Evolutionary conservation across 92 coral and sea anemone genomes (phyloP), one percentile per base, ranked within the genome.

Genomic region (Zoanthus sansibaricus): DNA sequence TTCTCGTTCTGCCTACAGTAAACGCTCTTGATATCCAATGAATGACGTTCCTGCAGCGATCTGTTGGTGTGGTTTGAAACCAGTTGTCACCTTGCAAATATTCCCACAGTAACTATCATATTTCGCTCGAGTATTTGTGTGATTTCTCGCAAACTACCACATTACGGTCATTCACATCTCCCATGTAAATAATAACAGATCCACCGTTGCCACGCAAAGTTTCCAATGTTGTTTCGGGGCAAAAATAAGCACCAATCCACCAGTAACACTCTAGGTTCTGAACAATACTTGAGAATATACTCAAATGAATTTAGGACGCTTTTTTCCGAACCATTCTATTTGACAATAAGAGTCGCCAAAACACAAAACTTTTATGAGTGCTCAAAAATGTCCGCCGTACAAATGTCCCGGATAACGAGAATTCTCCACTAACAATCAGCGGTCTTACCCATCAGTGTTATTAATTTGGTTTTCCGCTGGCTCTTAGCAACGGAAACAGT

Each of bases 191-290:
- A 87, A 85, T 86, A 90, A 89, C 94, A 80, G 84, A 80, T 64
- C 67, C 85, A 64, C 94, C 88, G 98, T 94, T 94, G 98, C 95
- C 98, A 92, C 92, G 98, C 89, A 88, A 86, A 85, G 67, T 82
- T 85, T 61, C 88, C 76, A 90, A 6, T 69, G 74, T 80, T 80
- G 44, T 67, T 67, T 80, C 7, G 21, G 31, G 42, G 18, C 61
- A 66, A 21, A 80, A 80, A n/a, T 66, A 31, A 45, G 20, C 58
- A 21, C 47, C 85, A 80, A 14, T 1, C 56, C 15, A 42, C 58
- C 85, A 67, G 75, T 21, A 80, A 80, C 20, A 48, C 46, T 33
- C 1, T 67, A 44, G 20, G 51, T 17, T 25, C 42, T 51, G 47
- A 14, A 21, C 1, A 46, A 30, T 66, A 54, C 70, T 67, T 13